phyloP scores from a whole-genome alignment of 2,113 vertebrate species.

The Equus quagga region DNA sequence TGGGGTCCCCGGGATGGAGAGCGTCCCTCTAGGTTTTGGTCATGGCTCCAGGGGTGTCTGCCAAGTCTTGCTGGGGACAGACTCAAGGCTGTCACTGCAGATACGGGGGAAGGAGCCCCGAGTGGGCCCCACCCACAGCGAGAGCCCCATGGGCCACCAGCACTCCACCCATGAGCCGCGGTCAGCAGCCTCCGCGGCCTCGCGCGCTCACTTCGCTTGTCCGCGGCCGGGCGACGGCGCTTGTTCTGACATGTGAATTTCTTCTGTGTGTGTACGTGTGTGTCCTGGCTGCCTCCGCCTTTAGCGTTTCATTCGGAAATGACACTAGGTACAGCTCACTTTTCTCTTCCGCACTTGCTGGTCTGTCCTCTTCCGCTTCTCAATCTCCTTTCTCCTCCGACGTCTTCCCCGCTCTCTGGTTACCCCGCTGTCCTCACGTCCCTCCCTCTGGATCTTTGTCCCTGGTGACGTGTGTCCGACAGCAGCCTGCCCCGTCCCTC shows the following conservation, averaged over 20 bases:
- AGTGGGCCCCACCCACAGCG: background rate
- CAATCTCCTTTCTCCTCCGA: conserved; percentile 57
- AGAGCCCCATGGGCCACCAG: background rate
- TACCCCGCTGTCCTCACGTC: conserved; percentile 60
- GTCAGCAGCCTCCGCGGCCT: background rate
- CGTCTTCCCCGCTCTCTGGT: conserved; percentile 36
- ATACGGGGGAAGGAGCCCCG: background rate
- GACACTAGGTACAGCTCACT: conserved; percentile 94
- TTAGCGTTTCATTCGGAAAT: conserved; percentile 93
- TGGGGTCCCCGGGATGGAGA: background rate
- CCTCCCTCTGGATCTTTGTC: conserved; percentile 66
- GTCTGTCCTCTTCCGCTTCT: conserved; percentile 76
- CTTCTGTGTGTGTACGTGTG: conserved; percentile 87
- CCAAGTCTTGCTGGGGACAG: background rate
- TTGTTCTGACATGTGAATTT: conserved; percentile 88
- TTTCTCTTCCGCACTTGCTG: conserved; percentile 77
- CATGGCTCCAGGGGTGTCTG: background rate
- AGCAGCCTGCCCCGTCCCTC: conserved; percentile 54
- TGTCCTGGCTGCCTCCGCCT: conserved; percentile 89
- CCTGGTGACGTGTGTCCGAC: conserved; percentile 58
- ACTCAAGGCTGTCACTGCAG: background rate
- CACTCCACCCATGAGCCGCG: background rate
- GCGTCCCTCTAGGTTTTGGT: background rate
- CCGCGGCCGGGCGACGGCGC: background rate
- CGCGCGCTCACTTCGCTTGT: background rate